Conservation (phyloP, 1,140 invertebrate species). For the Colletes latitarsis region DNA sequence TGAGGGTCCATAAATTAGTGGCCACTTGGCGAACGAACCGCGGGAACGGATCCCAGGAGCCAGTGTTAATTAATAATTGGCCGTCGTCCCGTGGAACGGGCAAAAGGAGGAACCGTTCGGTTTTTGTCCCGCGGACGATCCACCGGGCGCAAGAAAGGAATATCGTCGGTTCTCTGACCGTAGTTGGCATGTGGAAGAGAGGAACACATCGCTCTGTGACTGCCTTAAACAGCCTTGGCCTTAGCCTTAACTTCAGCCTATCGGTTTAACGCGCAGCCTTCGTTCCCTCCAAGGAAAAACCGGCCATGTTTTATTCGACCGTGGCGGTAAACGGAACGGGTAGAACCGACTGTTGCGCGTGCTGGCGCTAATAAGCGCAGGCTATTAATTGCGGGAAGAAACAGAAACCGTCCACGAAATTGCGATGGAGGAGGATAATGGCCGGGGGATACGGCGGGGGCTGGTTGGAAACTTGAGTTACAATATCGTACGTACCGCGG, state of each 20-base stretch:
- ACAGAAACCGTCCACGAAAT: constrained; percentile 17
- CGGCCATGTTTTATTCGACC: constrained; percentile 1
- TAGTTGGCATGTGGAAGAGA: constrained; percentile 29
- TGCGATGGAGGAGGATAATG: not conserved
- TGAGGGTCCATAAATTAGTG: constrained; percentile 1
- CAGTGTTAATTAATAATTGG: constrained; percentile 45
- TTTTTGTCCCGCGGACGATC: not conserved
- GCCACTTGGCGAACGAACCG: not conserved
- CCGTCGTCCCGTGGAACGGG: not conserved
- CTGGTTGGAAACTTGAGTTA: not conserved
- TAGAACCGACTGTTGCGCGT: constrained; percentile 8
- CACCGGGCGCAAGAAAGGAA: not conserved
- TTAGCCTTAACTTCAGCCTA: constrained; percentile 52
- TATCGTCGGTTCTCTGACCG: constrained; percentile 31
- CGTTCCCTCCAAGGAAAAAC: constrained; percentile 41
- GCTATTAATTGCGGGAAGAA: constrained; percentile 46
- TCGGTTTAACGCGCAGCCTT: constrained; percentile 28
- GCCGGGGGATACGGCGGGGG: not conserved
- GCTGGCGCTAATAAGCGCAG: constrained; percentile 45
- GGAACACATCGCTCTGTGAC: constrained; percentile 2
- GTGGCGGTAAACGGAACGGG: constrained; percentile 8
- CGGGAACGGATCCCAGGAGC: not conserved
- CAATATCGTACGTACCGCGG: not conserved
- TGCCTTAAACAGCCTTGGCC: constrained; percentile 60
- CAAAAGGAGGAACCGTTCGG: constrained; percentile 5